Base-by-base conservation (phyloP, 2,113 vertebrate species). In the Perognathus longimembris region DNA sequence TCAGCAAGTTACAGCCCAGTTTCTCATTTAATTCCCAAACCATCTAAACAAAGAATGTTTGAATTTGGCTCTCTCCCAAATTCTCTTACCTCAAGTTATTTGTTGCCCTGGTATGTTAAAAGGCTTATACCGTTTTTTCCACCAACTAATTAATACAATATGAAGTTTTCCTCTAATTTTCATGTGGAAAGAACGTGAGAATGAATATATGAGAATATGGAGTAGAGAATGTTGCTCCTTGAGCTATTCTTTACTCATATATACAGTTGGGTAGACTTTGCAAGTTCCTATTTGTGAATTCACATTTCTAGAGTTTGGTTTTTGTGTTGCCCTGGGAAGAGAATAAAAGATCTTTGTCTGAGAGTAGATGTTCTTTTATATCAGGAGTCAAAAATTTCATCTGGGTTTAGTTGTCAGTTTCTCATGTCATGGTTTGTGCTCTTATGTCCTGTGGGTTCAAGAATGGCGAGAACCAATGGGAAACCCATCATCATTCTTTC, bases 91-190 rank as follows among this genome's bases (percentile, higher is more conserved):
- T 66, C 4, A 40, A 86, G 1, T 26, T 38, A 30, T 66, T 64
- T 86, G 10, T 76, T 79, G 87, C 80, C 63, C 50, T 40, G 21
- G 50, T 73, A 14, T 38, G 6, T 85, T 70, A 87, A 90, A 82
- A 84, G 34, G 24, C 3, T 54, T 66, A 42, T 6, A n/a, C 70
- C 73, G 8, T 59, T 88, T 75, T 57, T 61, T 63, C 24, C 7
- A n/a, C 63, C 45, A 22, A 66, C 28, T 76, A 34, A 42, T n/a
- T 28, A 20, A 67, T 2, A 36, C 74, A 76, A 71, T 61, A 24
- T 78, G 20, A 28, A 2, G 26, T 67, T 79, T 91, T 71, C 59
- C 87, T 45, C 24, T 54, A 26, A 64, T 42, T 92, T 89, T 71
- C 17, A n/a, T 71, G 7, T 70, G 36, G 26, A 69, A 70, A 63